Evolutionary conservation across 1,140 invertebrate genomes (phyloP), one percentile per base, ranked within the genome.

Genomic region (Hydropsyche tenuis): DNA sequence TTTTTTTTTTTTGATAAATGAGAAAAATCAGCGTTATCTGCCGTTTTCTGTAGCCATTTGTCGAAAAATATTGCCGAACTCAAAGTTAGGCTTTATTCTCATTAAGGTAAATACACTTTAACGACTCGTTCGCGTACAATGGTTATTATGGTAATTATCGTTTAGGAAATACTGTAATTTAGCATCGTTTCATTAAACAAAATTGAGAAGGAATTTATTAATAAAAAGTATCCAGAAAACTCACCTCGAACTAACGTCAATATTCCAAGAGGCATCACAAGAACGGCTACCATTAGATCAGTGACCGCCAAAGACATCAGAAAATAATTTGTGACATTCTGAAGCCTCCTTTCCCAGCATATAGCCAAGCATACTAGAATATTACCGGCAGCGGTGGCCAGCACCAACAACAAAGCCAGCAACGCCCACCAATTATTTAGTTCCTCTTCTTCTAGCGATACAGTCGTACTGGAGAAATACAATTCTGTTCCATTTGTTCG

Each of bases 241-340:
- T 90, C 82, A 93, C 92, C 92, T 86, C 88, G 85, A 7, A 94
- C 89, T 37, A 94, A 84, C 0, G 92, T 93, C 60, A 94, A 82
- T 78, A 94, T 94, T 45, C 93, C 94, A 70, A 96, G 85, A 0
- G 95, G 95, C 94, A 97, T 97, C 45, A 97, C 95, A 69, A 96
- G 86, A 7, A 96, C 87, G 3, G 93, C 94, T 0, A 99, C 96
- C 85, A 99, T 91, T 14, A 99, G 88, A 85, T 99, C 97, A 4
- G 96, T 97, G 72, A 98, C 91, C 23, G 97, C 96, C 78, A 99
- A 84, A 12, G 96, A 98, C 88, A 98, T 93, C 69, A 99, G 88
- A 81, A 99, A 97, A 81, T 97, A 96, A 83, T 99, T 99, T 73
- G 97, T 99, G 18, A 98, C 94, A 81, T 97, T 97, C 81, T 98